Percentiles rank a stretch among this genome's conserved stretches.
These are phyloP conservation scores for Boloria selene DNA, from an alignment of 2,888 invertebrate species.

Conservation along the genomic window DNA sequence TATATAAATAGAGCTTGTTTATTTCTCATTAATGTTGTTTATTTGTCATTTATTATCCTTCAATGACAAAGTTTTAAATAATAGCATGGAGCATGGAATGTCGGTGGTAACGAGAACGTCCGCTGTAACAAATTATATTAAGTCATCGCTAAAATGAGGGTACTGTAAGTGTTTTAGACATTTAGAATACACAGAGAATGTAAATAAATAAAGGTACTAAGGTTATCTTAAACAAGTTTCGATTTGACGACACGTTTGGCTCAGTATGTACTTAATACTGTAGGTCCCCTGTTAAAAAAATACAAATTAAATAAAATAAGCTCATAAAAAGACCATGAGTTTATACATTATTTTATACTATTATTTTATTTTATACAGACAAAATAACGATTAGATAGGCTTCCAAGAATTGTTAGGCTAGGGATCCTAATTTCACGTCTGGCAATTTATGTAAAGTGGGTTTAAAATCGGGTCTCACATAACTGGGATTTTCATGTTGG, in stretches of 20 bases:
- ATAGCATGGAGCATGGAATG: not conserved
- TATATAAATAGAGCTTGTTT: not conserved
- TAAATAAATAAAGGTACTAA: not conserved
- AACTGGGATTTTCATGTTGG: too few species aligned
- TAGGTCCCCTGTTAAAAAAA: too few species aligned
- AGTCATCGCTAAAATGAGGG: not conserved
- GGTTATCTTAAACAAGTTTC: too few species aligned
- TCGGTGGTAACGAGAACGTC: conserved; percentile 1
- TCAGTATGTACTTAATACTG: too few species aligned
- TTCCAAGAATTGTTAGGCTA: too few species aligned
- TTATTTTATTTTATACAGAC: too few species aligned
- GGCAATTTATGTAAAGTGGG: not conserved
- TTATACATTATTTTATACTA: too few species aligned
- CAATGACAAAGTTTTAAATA: conserved; percentile 13
- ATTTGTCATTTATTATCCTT: not conserved
- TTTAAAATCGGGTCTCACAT: not conserved
- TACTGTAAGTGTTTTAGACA: conserved; percentile 4
- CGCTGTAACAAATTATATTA: conserved; percentile 13
- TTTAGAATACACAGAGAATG: not conserved
- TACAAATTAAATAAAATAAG: too few species aligned
- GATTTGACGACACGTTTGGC: too few species aligned
- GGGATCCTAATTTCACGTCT: too few species aligned
- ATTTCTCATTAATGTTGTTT: conserved; percentile 2
- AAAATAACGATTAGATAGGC: too few species aligned
- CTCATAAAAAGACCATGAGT: too few species aligned